Conservation (phyloP, 2,113 vertebrate genomes). For the Orycteropus afer region DNA sequence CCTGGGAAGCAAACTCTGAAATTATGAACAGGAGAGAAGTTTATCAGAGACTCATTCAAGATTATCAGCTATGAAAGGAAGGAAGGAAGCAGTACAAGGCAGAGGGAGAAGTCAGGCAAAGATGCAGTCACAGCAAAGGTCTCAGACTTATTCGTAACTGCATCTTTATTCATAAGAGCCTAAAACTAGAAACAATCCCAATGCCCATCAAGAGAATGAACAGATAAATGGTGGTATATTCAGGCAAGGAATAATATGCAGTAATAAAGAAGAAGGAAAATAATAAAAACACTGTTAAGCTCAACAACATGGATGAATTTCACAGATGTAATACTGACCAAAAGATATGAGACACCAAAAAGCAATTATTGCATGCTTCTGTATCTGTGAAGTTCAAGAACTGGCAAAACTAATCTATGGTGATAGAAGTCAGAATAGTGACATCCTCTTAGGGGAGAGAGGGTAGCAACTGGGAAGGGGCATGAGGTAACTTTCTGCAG, state of each 20-base stretch:
- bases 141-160: not conserved
- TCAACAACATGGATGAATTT: not conserved
- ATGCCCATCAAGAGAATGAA: not conserved
- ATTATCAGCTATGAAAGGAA: not conserved
- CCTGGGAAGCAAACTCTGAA: not conserved
- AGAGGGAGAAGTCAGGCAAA: not conserved
- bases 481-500: not conserved
- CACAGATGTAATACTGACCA: not conserved
- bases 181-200: not conserved
- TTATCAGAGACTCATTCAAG: not conserved
- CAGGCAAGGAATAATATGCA: not conserved
- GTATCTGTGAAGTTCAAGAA: not conserved
- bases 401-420: not conserved
- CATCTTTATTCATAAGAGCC: not conserved
- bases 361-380: not conserved
- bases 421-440: not conserved
- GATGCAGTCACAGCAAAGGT: not conserved
- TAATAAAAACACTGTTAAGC: not conserved
- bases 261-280: not conserved
- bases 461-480: not conserved
- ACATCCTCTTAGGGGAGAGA: not conserved
- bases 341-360: slow-evolving; percentile 10
- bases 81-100: not conserved
- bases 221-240: not conserved
- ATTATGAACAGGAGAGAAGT: not conserved